Conservation (phyloP, 2,113 vertebrate genomes). For the Prunella fulvescens region DNA sequence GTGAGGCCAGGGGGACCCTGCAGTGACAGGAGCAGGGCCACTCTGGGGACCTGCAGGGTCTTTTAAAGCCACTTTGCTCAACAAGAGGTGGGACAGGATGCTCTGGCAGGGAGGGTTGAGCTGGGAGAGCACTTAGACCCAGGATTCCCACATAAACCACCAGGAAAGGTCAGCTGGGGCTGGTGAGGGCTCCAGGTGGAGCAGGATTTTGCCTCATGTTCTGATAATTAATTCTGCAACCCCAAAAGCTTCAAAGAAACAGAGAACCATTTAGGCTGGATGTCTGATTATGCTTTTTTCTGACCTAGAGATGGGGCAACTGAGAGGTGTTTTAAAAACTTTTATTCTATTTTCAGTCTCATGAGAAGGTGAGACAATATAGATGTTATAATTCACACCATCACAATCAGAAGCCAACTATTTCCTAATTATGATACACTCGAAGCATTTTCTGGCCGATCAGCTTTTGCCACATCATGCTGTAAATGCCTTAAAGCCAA, state of each 20-base stretch:
- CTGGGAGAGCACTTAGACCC: not conserved
- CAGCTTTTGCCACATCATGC: not conserved
- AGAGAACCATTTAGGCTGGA: not conserved
- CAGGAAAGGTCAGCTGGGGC: not conserved
- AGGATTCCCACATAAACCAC: not conserved
- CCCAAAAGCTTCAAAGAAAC: not conserved
- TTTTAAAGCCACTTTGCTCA: not conserved
- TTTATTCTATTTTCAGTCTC: not conserved
- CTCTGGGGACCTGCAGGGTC: not conserved
- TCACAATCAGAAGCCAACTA: not conserved
- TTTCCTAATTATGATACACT: not conserved
- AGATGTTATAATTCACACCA: not conserved
- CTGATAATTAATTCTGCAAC: not conserved
- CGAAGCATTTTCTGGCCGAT: not conserved
- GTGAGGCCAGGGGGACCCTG: not conserved
- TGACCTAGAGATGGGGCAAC: not conserved
- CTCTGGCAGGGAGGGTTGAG: not conserved
- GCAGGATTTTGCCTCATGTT: not conserved
- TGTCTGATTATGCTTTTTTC: not conserved
- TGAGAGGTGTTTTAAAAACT: not conserved
- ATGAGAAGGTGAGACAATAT: not conserved
- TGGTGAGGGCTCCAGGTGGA: not conserved
- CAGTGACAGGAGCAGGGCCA: rapidly evolving
- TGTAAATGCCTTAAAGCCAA: not conserved
- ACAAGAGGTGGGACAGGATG: not conserved